Conservation (phyloP, 2,797 vertebrate genomes). For the Diplodus puntazzo region DNA sequence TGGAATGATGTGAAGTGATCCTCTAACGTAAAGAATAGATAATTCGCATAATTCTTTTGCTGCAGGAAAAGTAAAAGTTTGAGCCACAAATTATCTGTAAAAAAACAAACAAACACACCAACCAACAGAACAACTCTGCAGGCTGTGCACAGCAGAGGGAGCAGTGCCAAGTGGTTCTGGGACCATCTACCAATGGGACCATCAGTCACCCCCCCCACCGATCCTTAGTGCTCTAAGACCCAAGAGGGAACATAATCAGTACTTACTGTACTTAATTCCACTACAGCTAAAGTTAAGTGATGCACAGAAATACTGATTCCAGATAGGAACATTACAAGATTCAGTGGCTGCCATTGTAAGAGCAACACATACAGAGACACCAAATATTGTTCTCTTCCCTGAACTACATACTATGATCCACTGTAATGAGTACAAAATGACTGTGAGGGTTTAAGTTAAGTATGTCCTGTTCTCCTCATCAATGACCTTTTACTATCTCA, state of each 20-base stretch:
- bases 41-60: neutral
- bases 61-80: neutral
- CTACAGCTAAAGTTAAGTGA: neutral
- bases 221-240: neutral
- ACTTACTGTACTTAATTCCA: neutral
- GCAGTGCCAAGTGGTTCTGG: slow-evolving; percentile 13
- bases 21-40: neutral
- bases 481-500: slow-evolving; percentile 32
- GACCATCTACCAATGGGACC: neutral
- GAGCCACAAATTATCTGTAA: neutral
- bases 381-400: slow-evolving; percentile 8
- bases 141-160: neutral
- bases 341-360: neutral
- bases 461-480: slow-evolving; percentile 22
- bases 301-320: neutral
- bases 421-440: slow-evolving; percentile 28
- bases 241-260: neutral
- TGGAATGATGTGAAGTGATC: neutral
- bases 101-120: neutral
- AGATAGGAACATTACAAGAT: slow-evolving; percentile 17
- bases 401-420: neutral
- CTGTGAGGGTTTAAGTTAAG: neutral
- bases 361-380: neutral
- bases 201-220: neutral
- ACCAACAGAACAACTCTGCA: neutral